Conservation (phyloP, 1,140 invertebrate genomes). For the Nebria ingens region DNA sequence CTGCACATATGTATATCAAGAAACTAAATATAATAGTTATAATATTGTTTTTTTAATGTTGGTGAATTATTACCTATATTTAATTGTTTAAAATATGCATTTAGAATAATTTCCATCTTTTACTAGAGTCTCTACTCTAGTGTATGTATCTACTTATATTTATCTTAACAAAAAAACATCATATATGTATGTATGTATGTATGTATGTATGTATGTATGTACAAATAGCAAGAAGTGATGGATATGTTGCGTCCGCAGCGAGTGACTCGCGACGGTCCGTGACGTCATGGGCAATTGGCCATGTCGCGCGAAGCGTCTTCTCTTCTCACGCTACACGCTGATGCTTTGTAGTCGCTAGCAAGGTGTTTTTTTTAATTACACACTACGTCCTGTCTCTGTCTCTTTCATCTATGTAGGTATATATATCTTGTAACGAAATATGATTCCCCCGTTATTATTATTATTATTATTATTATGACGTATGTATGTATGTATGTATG, state of each 20-base stretch:
- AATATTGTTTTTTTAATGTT: too few species aligned
- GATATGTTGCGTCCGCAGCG: background rate
- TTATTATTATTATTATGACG: background rate
- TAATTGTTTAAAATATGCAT: too few species aligned
- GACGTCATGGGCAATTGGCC: slow-evolving; percentile 2
- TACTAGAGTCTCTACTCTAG: too few species aligned
- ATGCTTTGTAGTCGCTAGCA: background rate
- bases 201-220: background rate
- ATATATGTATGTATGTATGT: background rate
- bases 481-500: too few species aligned
- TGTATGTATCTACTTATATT: background rate
- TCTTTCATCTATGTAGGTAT: too few species aligned
- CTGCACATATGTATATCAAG: too few species aligned
- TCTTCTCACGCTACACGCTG: background rate
- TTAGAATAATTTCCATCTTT: too few species aligned
- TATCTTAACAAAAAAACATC: background rate
- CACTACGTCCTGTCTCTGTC: background rate
- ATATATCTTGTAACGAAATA: background rate
- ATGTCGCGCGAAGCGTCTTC: background rate
- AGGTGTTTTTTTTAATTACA: background rate
- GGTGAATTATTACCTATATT: too few species aligned
- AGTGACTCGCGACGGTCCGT: background rate
- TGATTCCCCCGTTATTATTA: too few species aligned
- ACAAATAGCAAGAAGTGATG: background rate
- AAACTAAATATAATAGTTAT: too few species aligned